Conservation (phyloP, 2,888 invertebrate species). For the Himalopsyche tibetana region DNA sequence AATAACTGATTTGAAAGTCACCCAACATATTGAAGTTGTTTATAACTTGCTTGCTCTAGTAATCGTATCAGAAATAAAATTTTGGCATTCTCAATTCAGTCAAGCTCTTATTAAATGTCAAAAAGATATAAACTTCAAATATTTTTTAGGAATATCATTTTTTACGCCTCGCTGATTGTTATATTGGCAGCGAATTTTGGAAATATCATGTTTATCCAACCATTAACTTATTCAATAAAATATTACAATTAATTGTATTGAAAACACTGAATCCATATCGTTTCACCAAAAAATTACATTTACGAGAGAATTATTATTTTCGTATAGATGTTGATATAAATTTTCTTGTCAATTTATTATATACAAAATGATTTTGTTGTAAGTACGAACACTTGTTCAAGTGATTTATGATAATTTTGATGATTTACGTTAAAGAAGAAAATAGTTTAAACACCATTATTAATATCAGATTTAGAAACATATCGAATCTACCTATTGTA, state of each 20-base stretch:
- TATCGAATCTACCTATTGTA: no score
- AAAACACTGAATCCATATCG: no score
- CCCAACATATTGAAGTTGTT: not conserved
- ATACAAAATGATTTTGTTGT: not conserved
- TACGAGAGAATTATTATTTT: not conserved
- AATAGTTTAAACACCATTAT: no score
- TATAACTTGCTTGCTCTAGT: not conserved
- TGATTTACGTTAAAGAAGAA: not conserved
- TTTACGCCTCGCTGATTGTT: not conserved
- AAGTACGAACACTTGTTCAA: not conserved
- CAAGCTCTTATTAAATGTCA: not conserved
- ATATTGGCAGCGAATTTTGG: not conserved
- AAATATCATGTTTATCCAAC: not conserved
- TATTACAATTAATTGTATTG: no score
- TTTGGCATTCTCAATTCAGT: not conserved
- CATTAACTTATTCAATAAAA: no score
- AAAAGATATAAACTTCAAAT: not conserved
- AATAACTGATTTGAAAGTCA: not conserved
- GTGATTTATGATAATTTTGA: not conserved
- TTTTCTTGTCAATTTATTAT: no score
- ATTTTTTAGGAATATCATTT: not conserved
- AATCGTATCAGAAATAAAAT: not conserved
- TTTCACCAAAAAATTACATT: not conserved
- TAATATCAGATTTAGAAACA: no score
- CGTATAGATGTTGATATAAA: no score